Percentiles rank a stretch among this genome's conserved stretches.
phyloP scores from a whole-genome alignment of 2,888 invertebrate species.

The Acrocyrtus sp. region DNA sequence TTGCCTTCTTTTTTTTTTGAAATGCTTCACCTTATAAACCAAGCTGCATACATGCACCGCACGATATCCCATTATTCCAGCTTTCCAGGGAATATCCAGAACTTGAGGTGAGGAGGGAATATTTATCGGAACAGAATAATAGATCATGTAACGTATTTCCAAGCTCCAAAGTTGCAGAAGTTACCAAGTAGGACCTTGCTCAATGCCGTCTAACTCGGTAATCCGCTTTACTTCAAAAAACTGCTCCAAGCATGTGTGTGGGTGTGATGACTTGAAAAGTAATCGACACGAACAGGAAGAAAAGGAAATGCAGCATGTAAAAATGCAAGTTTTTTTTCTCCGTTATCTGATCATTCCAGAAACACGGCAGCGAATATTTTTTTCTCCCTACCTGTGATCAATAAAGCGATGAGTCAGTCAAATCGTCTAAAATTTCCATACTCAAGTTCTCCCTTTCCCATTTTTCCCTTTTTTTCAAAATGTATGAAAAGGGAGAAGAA shows the following conservation, averaged over 20 bases:
- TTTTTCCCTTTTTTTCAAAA: neutral
- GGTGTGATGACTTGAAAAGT: no score
- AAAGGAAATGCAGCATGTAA: neutral
- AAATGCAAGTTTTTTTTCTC: neutral
- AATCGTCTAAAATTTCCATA: neutral
- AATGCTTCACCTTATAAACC: no score
- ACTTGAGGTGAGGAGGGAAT: neutral
- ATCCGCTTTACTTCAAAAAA: no score
- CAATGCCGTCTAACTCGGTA: no score
- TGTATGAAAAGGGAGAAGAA: no score
- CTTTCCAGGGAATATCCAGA: neutral
- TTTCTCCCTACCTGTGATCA: neutral
- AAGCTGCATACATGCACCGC: neutral
- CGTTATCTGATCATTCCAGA: no score
- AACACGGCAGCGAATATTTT: no score
- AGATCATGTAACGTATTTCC: neutral
- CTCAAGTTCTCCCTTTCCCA: neutral
- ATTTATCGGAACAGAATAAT: neutral
- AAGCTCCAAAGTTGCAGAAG: no score
- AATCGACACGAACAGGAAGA: no score
- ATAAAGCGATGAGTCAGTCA: conserved; percentile 14
- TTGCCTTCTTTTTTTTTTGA: neutral
- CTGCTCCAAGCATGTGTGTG: no score
- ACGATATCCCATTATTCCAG: neutral
- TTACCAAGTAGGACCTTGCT: no score